Evolutionary conservation across 30 jellyfish, hydroid and myxozoan genomes (phyloP).

Genomic region (Rhopilema esculentum): DNA sequence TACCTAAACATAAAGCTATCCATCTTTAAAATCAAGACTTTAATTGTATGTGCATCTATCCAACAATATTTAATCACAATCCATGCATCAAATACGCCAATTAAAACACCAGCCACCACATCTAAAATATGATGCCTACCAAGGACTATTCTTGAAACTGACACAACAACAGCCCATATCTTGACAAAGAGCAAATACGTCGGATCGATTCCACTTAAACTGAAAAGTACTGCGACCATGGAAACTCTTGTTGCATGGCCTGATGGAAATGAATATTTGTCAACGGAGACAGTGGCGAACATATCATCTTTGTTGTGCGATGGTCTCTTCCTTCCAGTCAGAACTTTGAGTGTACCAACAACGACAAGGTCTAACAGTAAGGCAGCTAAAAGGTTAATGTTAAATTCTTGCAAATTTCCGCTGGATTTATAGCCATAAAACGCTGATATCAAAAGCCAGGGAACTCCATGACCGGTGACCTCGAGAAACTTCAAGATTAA

Average conservation of each 20-base stretch:
- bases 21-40: neutral
- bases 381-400: conserved; percentile 53
- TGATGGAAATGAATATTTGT: conserved; percentile 90
- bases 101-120: conserved; percentile 81
- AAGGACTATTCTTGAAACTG: conserved; percentile 80
- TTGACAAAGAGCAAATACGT: neutral
- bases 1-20: neutral
- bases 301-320: conserved; percentile 75
- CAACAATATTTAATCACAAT: conserved; percentile 7
- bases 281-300: conserved; percentile 76
- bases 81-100: conserved; percentile 81
- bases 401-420: conserved; percentile 32
- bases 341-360: conserved; percentile 66
- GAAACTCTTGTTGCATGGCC: conserved; percentile 96
- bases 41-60: conserved; percentile 14
- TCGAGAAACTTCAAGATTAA: conserved; percentile 62
- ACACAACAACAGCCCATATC: conserved; percentile 80
- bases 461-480: conserved; percentile 93
- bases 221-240: conserved; percentile 57
- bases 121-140: conserved; percentile 92
- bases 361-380: conserved; percentile 75
- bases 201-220: neutral
- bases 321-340: conserved; percentile 83
- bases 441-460: conserved; percentile 71
- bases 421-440: conserved; percentile 13